Base-by-base conservation (phyloP, 2,797 vertebrate genomes). In the Zalophus californianus region DNA sequence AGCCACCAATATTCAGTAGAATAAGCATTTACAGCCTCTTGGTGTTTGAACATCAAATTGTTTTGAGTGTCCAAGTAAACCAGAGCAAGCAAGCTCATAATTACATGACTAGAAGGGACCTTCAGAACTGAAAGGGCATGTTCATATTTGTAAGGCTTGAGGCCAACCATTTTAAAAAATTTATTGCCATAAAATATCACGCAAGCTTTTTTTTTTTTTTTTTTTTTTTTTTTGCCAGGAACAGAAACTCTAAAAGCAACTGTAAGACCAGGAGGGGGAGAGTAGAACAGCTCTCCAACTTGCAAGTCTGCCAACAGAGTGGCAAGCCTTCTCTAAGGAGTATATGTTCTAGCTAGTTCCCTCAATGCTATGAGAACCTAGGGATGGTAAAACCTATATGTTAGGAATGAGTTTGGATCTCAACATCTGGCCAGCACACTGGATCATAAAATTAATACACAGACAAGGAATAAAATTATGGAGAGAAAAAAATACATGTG, bases 121-220 rank as follows among this genome's bases (percentile, higher is more conserved):
- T 64, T 18, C 70, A 70, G 38, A 70, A 60, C 72, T 29, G 48
- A 97, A 93, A 52, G 79, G 38, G 18, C 72, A 92, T 72, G 85
- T 92, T 94, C 83, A 88, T 50, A 94, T 93, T 92, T 94, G 84
- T 88, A 97, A 80, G 41, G 48, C 72, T 94, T 52, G 27, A 90
- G n/a, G 91, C 62, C 86, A 89, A 86, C 25, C 35, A 29, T 18
- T 90, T 93, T 82, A 73, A 38, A 79, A 7, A 93, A 91, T 88
- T 88, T 64, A 92, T 79, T 83, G 21, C 60, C 83, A 75, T 60
- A 91, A 96, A 77, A 66, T 85, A 94, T 73, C 52, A 91, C 38
- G 5, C 64, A 85, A 60, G 54, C 50, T 87, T 66, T 56, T 88
- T 80, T 73, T 70, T 80, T 73, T 70, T 10, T 44, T 10, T 44